Evolutionary conservation across 2,113 vertebrate species (phyloP).

Genomic region (Phainopepla nitens): DNA sequence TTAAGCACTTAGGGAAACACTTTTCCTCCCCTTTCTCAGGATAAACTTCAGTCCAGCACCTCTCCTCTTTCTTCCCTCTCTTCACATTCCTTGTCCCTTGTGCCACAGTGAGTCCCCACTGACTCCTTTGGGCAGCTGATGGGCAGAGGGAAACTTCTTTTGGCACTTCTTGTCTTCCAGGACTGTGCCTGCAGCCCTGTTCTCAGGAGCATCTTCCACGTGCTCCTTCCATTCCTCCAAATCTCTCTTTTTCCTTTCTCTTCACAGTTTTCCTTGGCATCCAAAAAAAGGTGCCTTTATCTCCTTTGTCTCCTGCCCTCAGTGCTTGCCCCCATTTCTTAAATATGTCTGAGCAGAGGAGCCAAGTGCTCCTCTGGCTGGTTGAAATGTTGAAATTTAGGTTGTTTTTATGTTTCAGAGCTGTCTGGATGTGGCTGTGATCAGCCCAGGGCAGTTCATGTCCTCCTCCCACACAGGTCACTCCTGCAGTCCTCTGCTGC

Average conservation of each 20-base stretch:
- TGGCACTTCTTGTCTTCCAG: background rate
- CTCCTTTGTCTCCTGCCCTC: background rate
- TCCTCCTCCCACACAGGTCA: background rate
- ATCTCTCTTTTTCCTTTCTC: background rate
- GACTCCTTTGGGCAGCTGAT: background rate
- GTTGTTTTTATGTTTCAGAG: background rate
- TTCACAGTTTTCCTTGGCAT: background rate
- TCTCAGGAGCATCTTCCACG: background rate
- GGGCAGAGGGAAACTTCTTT: background rate
- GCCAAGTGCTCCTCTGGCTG: background rate
- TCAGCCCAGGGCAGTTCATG: background rate
- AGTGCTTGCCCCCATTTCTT: background rate
- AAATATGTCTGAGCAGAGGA: background rate
- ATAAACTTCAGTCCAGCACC: background rate
- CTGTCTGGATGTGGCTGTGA: background rate
- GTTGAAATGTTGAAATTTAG: background rate
- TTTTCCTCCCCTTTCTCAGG: background rate
- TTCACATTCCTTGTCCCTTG: background rate
- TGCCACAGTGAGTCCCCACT: background rate
- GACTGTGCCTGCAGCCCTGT: background rate
- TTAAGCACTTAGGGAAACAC: background rate
- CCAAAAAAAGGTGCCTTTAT: background rate
- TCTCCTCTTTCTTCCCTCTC: background rate
- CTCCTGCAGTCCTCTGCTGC: background rate
- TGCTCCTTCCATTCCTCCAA: background rate